Evolutionary conservation across 2,888 invertebrate genomes (phyloP).

Genomic region (Aphidius colemani): DNA sequence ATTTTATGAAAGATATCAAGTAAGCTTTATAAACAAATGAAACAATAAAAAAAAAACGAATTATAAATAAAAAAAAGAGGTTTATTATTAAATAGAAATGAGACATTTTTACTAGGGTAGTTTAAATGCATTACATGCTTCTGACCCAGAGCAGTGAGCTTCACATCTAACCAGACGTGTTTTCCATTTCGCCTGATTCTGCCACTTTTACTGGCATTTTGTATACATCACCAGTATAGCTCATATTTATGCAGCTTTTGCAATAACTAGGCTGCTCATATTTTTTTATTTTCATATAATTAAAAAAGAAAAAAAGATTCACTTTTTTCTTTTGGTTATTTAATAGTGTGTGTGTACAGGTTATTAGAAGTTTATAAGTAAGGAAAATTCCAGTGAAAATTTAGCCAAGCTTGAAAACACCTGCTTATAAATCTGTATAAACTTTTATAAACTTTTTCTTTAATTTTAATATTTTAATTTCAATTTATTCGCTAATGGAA

Average conservation of each 20-base stretch:
- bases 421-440: neutral
- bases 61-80: conserved; percentile 11
- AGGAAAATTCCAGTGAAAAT: too few species aligned
- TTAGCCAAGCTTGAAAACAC: too few species aligned
- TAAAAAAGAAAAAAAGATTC: too few species aligned
- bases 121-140: conserved; percentile 52
- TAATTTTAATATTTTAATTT: neutral
- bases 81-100: conserved; percentile 25
- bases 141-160: conserved; percentile 22
- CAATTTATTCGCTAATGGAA: too few species aligned
- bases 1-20: neutral
- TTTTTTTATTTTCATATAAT: conserved; percentile 9
- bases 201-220: conserved; percentile 21
- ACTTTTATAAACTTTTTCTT: conserved; percentile 10
- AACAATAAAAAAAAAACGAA: neutral
- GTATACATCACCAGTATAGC: conserved; percentile 26
- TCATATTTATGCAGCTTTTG: conserved; percentile 46
- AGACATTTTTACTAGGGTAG: conserved; percentile 43
- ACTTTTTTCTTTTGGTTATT: too few species aligned
- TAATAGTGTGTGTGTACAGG: too few species aligned
- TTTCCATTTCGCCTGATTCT: conserved; percentile 34
- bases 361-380: too few species aligned
- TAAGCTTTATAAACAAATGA: too few species aligned
- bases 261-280: conserved; percentile 49
- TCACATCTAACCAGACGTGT: conserved; percentile 31